phyloP scores from a whole-genome alignment of 2,113 vertebrate species.

The Bufo bufo region DNA sequence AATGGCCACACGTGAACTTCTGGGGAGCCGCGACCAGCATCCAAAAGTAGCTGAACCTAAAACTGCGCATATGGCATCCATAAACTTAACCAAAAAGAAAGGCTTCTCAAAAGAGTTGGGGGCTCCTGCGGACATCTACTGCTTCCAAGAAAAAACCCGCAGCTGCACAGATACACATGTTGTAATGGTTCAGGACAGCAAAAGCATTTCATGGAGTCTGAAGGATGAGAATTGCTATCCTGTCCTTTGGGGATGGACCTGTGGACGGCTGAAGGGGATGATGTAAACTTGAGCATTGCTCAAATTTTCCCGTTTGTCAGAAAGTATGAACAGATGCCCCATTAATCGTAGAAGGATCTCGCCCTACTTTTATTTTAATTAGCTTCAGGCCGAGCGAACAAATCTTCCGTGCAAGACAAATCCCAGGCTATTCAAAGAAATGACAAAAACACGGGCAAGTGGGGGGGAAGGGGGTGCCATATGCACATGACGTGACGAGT shows the following conservation, averaged over 20 bases:
- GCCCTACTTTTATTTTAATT: slow-evolving; percentile 60
- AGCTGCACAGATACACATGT: slow-evolving; percentile 11
- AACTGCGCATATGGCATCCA: not conserved
- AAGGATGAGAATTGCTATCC: not conserved
- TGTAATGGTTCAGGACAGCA: not conserved
- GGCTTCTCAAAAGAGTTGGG: not conserved
- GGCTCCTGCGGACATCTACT: not conserved
- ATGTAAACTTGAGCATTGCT: not conserved
- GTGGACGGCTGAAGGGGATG: not conserved
- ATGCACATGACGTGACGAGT: not conserved
- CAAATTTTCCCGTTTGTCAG: slow-evolving; percentile 1
- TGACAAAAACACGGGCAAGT: too few relatives aligned
- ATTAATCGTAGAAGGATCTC: slow-evolving; percentile 65
- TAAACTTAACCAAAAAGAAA: not conserved
- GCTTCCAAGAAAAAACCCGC: not conserved
- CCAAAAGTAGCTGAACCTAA: not conserved
- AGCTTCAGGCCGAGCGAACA: slow-evolving; percentile 63
- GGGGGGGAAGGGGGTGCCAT: too few relatives aligned
- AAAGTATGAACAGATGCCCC: slow-evolving; percentile 54
- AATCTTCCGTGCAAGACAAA: not conserved
- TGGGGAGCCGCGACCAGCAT: not conserved
- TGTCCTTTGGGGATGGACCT: not conserved
- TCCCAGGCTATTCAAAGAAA: not conserved
- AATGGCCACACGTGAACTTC: not conserved
- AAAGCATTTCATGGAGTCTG: not conserved